Conservation (phyloP, 2,888 invertebrate species). For the Papilio elwesi region DNA sequence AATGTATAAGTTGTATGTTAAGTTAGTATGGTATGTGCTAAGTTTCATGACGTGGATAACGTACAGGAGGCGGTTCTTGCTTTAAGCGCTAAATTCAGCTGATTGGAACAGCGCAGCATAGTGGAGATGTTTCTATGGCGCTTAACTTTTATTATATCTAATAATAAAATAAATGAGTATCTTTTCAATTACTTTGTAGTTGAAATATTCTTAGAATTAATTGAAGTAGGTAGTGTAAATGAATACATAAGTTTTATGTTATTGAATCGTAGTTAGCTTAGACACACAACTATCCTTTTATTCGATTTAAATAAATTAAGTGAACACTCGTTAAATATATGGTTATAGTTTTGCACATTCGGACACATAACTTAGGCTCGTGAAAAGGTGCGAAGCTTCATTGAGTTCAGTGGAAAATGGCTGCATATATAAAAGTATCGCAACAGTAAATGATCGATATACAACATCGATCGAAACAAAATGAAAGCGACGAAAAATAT, state of each 20-base stretch:
- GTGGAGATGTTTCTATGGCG: not conserved
- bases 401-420: not conserved
- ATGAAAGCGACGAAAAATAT: not conserved
- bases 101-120: not conserved
- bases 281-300: too few species aligned
- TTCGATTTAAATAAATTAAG: too few species aligned
- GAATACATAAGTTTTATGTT: not conserved
- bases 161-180: not conserved
- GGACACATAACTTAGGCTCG: not conserved
- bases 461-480: too few species aligned
- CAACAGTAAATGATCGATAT: too few species aligned
- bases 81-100: not conserved
- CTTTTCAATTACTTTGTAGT: not conserved
- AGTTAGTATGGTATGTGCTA: not conserved
- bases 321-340: too few species aligned
- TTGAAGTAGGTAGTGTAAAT: not conserved
- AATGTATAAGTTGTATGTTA: not conserved
- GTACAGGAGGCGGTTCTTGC: not conserved
- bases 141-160: not conserved
- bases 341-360: not conserved
- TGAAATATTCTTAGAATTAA: not conserved
- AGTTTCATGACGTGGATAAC: constrained; percentile 1
- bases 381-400: not conserved
- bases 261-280: too few species aligned
- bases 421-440: not conserved